Evolutionary conservation across 2,888 invertebrate species (phyloP).

Genomic region (Cataglyphis rosenhaueri): DNA sequence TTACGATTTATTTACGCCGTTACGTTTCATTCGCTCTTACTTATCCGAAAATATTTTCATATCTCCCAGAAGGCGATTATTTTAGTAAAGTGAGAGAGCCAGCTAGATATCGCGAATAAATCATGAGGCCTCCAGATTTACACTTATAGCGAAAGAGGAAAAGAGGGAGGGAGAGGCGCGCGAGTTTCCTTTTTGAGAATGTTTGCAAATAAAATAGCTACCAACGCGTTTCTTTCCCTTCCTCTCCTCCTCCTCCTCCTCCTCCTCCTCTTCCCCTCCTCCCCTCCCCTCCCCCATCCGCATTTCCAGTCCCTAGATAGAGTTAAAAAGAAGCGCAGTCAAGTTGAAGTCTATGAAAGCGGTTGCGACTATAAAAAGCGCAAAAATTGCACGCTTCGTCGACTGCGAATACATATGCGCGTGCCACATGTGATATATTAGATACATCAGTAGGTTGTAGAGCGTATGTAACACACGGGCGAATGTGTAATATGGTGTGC

Average conservation of each 20-base stretch:
- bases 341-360: constrained; percentile 25
- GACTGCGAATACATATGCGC: constrained; percentile 2
- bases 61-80: background rate
- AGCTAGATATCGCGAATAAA: constrained; percentile 14
- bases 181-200: constrained; percentile 7
- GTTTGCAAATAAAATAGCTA: constrained; percentile 1
- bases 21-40: background rate
- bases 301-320: background rate
- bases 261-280: too few species aligned
- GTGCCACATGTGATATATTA: constrained; percentile 1
- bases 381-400: constrained; percentile 21
- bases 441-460: constrained; percentile 31
- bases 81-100: background rate
- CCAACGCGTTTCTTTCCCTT: background rate
- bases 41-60: background rate
- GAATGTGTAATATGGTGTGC: background rate
- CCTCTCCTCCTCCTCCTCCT: too few species aligned
- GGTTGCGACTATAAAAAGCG: constrained; percentile 23
- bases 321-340: constrained; percentile 12
- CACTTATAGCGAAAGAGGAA: background rate
- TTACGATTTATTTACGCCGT: background rate
- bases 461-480: background rate
- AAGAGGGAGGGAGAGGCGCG: background rate
- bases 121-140: constrained; percentile 24
- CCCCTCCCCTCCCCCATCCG: too few species aligned